Evolutionary conservation across 2,797 vertebrate species (phyloP).

Genomic region (Echiichthys vipera): DNA sequence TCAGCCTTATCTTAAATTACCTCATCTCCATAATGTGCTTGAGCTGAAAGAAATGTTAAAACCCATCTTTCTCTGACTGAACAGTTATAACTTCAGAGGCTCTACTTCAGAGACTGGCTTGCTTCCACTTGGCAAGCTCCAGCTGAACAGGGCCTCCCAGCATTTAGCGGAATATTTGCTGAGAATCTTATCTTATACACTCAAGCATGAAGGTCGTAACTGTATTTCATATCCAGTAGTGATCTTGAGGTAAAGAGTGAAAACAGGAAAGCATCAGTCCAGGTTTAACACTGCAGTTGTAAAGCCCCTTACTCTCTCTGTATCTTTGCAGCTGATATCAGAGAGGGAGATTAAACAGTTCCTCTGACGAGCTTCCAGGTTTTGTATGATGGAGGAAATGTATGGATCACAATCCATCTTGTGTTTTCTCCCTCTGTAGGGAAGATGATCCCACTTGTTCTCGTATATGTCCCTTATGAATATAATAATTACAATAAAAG

Average conservation of each 20-base stretch:
- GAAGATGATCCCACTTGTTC: neutral
- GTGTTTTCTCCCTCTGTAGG: constrained; percentile 27
- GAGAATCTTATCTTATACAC: constrained; percentile 49
- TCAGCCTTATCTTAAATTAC: constrained; percentile 66
- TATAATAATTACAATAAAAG: too few relatives aligned
- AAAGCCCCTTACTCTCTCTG: constrained; percentile 24
- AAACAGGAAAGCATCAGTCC: constrained; percentile 67
- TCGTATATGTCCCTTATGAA: constrained; percentile 2
- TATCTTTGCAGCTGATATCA: constrained; percentile 49
- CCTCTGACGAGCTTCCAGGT: constrained; percentile 74
- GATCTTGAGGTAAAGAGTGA: constrained; percentile 45
- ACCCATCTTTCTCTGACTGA: constrained; percentile 45
- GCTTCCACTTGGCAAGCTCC: constrained; percentile 59
- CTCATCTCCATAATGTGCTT: constrained; percentile 62
- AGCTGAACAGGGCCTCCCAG: constrained; percentile 34
- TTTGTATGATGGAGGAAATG: constrained; percentile 70
- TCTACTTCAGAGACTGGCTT: constrained; percentile 50
- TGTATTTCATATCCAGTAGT: constrained; percentile 30
- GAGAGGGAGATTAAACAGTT: constrained; percentile 60
- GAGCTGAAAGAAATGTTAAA: constrained; percentile 63
- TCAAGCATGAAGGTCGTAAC: constrained; percentile 43
- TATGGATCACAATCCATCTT: constrained; percentile 32
- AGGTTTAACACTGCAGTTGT: constrained; percentile 43
- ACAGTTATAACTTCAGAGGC: constrained; percentile 41
- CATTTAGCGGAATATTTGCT: constrained; percentile 46